Conservation (phyloP, 1,140 invertebrate species). For the Dreissena polymorpha region DNA sequence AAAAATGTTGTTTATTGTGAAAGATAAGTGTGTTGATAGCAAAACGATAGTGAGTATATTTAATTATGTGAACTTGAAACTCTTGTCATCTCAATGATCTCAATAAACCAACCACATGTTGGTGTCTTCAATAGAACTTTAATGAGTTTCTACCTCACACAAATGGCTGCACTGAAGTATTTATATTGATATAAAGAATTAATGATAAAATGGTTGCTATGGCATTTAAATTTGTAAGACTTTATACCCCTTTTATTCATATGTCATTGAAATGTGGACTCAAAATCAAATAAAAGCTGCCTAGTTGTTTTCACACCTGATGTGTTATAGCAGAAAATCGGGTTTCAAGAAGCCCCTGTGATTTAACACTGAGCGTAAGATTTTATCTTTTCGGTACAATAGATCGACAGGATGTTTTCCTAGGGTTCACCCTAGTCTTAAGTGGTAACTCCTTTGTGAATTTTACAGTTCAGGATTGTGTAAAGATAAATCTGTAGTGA, state of each 20-base stretch:
- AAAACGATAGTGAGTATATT: too few relatives aligned
- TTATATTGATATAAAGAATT: conserved; percentile 11
- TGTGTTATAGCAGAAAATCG: conserved; percentile 32
- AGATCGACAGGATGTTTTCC: conserved; percentile 44
- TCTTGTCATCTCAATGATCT: too few relatives aligned
- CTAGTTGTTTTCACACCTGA: conserved; percentile 19
- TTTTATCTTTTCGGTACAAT: conserved; percentile 42
- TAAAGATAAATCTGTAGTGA: conserved; percentile 45
- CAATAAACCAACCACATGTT: too few relatives aligned
- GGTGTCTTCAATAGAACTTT: background rate
- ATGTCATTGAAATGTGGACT: background rate
- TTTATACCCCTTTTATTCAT: conserved; percentile 5
- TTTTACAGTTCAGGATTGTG: conserved; percentile 15
- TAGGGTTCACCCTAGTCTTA: conserved; percentile 6
- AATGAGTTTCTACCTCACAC: background rate
- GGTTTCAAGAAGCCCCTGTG: background rate
- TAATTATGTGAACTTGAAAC: too few relatives aligned
- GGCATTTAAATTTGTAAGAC: conserved; percentile 3
- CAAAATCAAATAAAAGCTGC: conserved; percentile 2
- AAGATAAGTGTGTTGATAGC: too few relatives aligned
- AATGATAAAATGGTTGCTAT: conserved; percentile 7
- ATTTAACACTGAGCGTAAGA: conserved; percentile 26
- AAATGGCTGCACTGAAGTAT: background rate
- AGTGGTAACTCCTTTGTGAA: conserved; percentile 23
- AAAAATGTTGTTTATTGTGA: too few relatives aligned